These are phyloP conservation scores for Opisthograptis luteolata DNA, from an alignment of 2,888 invertebrate species.

Conservation along the genomic window DNA sequence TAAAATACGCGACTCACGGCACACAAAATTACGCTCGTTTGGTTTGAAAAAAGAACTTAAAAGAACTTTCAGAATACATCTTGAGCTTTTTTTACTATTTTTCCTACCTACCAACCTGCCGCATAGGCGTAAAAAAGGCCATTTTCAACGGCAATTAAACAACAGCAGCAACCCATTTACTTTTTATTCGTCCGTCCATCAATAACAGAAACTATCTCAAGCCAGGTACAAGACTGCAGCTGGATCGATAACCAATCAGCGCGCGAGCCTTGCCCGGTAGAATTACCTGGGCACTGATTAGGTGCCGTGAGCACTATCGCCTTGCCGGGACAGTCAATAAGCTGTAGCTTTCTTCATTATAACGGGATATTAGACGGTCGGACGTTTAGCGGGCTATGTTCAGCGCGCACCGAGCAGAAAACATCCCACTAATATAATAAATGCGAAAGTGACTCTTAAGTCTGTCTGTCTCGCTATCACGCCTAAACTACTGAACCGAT, in stretches of 20 bases:
- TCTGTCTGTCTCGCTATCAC: too few species aligned
- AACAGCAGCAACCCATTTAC: constrained; percentile 7
- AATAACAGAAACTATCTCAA: constrained; percentile 56
- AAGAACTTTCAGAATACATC: too few species aligned
- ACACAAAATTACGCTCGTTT: too few species aligned
- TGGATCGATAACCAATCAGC: constrained; percentile 79
- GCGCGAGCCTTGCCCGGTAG: constrained; percentile 45
- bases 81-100: too few species aligned
- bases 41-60: too few species aligned
- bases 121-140: too few species aligned
- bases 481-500: too few species aligned
- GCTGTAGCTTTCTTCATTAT: constrained; percentile 23
- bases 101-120: too few species aligned
- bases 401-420: too few species aligned
- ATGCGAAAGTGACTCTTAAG: too few species aligned
- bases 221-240: constrained; percentile 51
- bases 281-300: constrained; percentile 75
- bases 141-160: neutral
- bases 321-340: constrained; percentile 28
- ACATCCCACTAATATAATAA: too few species aligned
- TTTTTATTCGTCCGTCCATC: constrained; percentile 34
- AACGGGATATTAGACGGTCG: constrained; percentile 1
- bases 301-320: constrained; percentile 47
- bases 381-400: neutral
- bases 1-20: too few species aligned